Base-by-base conservation (phyloP, 2,888 invertebrate species). In the Harpalus rubripes region DNA sequence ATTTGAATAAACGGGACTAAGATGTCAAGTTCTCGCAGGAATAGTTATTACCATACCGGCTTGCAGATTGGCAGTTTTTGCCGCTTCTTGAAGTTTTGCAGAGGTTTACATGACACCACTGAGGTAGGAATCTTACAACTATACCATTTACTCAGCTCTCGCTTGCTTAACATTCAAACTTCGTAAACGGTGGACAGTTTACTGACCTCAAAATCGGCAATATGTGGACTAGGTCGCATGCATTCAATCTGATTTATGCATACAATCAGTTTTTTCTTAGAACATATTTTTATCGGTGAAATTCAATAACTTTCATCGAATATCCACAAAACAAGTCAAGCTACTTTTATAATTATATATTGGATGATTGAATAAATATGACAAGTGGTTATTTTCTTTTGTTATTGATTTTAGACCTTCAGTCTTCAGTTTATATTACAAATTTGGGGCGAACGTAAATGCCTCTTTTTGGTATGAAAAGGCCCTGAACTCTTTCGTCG, bases 161-260 rank as follows among this genome's bases (percentile, higher is more conserved):
- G 68, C 44, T 68, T 83, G 18, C 58, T 83, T 83, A 74, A 59
- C 83, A 83, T 83, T 74, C 83, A 83, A 61, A 74, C 59, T 59
- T 83, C 56, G 61, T 83, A 74, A 83, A 72, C 61, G 74, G 61
- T 8, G 44, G 44, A 76, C 83, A 83, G 83, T 83, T 83, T 74
- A 83, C 41, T 83, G 83, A 83, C 83, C 83, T 72, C 83, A 58
- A 83, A 74, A 58, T 44, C n/a, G 56, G 12, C 59, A 76, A 76
- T 61, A 76, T 61, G 83, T 83, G 61, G 83, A 83, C 39, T 74
- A 72, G 83, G 83, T 83, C 76, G 61, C 59, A 10, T 41, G 72
- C 76, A 61, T 41, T 74, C 72, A 18, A 6, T 56, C 58, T 58
- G 59, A 39, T 81, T 41, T 81, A 41, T 18, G 52, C 7, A 22